phyloP scores from a whole-genome alignment of 37 sponge, comb jelly and placozoan species.

The Oopsacas minuta region DNA sequence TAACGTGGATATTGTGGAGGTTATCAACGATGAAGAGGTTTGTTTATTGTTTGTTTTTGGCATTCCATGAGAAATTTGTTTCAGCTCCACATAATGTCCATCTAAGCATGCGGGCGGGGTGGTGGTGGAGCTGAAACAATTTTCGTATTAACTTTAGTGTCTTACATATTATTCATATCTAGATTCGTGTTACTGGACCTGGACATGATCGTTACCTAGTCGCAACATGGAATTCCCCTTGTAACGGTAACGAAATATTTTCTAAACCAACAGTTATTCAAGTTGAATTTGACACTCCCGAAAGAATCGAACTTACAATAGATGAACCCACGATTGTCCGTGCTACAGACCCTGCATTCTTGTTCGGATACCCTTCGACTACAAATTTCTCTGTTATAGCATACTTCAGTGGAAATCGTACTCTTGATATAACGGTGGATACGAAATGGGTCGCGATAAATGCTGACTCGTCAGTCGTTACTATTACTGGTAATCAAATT shows the following conservation, averaged over 20 bases:
- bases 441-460: not conserved
- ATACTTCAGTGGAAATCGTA: not conserved
- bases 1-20: not conserved
- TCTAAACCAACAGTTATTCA: not conserved
- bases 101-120: too few species aligned
- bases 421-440: not conserved
- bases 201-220: not conserved
- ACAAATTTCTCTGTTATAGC: not conserved
- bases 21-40: not conserved
- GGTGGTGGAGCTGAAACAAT: too few species aligned
- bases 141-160: too few species aligned
- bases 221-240: conserved; percentile 7
- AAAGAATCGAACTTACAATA: not conserved
- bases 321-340: not conserved
- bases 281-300: conserved; percentile 2
- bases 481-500: not conserved
- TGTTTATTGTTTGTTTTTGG: not conserved
- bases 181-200: not conserved
- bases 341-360: not conserved
- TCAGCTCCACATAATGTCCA: too few species aligned
- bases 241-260: not conserved
- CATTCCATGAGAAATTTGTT: not conserved
- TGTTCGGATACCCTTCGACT: not conserved
- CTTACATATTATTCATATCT: not conserved
- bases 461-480: not conserved